Evolutionary conservation across 2,888 invertebrate genomes (phyloP).

Genomic region (Hyposoter dolosus): DNA sequence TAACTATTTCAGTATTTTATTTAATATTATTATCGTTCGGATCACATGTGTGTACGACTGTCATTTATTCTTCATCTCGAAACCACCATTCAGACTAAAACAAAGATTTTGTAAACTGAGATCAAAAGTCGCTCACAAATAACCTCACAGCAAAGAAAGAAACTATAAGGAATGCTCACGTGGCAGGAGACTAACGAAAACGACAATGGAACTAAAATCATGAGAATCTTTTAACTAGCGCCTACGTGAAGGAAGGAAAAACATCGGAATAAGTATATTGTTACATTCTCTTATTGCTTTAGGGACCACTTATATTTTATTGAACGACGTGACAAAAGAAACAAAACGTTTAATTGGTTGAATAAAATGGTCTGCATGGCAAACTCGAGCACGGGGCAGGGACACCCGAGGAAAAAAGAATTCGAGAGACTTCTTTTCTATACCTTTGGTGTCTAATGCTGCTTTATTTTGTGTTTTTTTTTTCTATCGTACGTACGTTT

Average conservation of each 20-base stretch:
- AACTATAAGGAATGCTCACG: constrained; percentile 10
- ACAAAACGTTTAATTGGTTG: constrained; percentile 52
- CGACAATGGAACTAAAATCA: not conserved
- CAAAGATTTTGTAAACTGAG: constrained; percentile 55
- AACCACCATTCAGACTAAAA: constrained; percentile 20
- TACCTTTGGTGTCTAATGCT: not conserved
- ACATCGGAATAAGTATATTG: constrained; percentile 47
- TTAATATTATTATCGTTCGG: constrained; percentile 69
- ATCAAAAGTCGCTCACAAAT: constrained; percentile 22
- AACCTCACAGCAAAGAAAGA: constrained; percentile 19
- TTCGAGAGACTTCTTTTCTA: not conserved
- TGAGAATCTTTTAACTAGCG: constrained; percentile 50
- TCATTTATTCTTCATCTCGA: constrained; percentile 56
- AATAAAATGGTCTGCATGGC: constrained; percentile 60
- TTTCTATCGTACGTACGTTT: not conserved
- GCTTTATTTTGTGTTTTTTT: constrained; percentile 20
- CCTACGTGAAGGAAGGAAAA: constrained; percentile 29
- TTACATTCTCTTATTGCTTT: constrained; percentile 64
- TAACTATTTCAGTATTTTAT: constrained; percentile 74
- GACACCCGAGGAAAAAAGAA: not conserved
- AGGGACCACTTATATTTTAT: constrained; percentile 71
- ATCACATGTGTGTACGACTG: constrained; percentile 67
- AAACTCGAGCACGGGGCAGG: not conserved
- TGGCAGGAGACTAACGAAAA: constrained; percentile 13
- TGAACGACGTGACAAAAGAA: constrained; percentile 28